These are phyloP conservation scores for Drosophila gaucha DNA, from an alignment of 2,888 invertebrate genomes.

Conservation along the genomic window DNA sequence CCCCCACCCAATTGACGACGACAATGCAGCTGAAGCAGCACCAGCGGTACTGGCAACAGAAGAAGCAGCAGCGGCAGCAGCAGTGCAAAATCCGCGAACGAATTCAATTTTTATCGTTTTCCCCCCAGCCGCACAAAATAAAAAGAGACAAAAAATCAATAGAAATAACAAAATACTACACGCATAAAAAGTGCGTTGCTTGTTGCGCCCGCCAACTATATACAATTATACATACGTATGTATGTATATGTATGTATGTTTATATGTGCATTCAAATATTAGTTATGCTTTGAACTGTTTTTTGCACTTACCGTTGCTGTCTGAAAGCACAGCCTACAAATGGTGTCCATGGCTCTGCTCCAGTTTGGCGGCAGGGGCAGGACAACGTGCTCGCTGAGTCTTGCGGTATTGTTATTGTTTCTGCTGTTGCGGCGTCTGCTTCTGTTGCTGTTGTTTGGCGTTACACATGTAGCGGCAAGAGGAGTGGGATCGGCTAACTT, in stretches of 20 bases:
- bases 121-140: constrained; percentile 21
- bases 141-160: constrained; percentile 81
- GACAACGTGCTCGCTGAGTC: constrained; percentile 66
- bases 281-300: constrained; percentile 10
- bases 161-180: constrained; percentile 82
- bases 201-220: constrained; percentile 37
- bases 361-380: constrained; percentile 55
- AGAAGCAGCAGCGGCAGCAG: constrained; percentile 23
- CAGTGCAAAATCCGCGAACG: constrained; percentile 66
- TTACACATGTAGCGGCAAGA: constrained; percentile 33
- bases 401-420: constrained; percentile 45
- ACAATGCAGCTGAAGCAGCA: constrained; percentile 36
- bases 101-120: constrained; percentile 68
- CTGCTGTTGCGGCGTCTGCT: constrained; percentile 22
- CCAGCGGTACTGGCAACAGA: constrained; percentile 3
- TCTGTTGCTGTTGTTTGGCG: constrained; percentile 20
- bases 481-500: constrained; percentile 42
- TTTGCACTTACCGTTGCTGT: constrained; percentile 81
- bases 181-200: constrained; percentile 31
- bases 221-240: background rate
- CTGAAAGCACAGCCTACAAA: constrained; percentile 85
- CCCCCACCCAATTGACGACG: constrained; percentile 61
- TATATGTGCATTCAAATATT: background rate
- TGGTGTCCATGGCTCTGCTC: constrained; percentile 83
- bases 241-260: background rate